Conservation (phyloP, 2,888 invertebrate genomes). For the Chrysopilus asiliformis region DNA sequence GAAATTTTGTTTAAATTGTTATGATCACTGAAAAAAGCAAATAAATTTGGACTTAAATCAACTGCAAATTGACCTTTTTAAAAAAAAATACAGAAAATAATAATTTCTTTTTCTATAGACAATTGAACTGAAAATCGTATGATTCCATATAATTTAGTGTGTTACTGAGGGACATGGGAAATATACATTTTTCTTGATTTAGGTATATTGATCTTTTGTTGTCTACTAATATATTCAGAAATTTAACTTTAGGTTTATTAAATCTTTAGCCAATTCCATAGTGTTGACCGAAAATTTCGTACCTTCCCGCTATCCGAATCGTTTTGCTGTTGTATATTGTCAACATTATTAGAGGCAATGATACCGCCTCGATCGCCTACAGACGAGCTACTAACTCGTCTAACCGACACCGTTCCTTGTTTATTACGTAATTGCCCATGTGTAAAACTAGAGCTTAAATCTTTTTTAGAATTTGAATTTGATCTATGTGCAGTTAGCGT, state of each 20-base stretch:
- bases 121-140: too few relatives aligned
- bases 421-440: constrained; percentile 19
- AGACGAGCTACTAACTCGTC: constrained; percentile 33
- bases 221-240: too few relatives aligned
- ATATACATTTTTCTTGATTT: too few relatives aligned
- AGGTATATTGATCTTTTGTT: too few relatives aligned
- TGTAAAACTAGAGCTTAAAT: constrained; percentile 17
- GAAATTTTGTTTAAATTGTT: not conserved
- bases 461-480: constrained; percentile 16
- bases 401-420: constrained; percentile 19
- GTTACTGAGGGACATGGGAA: too few relatives aligned
- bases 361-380: constrained; percentile 19
- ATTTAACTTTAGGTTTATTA: constrained; percentile 15
- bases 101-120: not conserved
- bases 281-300: constrained; percentile 36
- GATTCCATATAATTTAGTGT: too few relatives aligned
- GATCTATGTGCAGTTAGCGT: constrained; percentile 5
- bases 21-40: too few relatives aligned
- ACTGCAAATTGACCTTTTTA: not conserved
- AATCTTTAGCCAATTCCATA: constrained; percentile 37
- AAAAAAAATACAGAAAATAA: not conserved
- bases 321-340: constrained; percentile 16
- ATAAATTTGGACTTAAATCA: not conserved
- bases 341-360: constrained; percentile 14
- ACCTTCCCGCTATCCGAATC: constrained; percentile 37